Evolutionary conservation across 2,888 invertebrate species (phyloP).

Genomic region (Acheta domesticus): DNA sequence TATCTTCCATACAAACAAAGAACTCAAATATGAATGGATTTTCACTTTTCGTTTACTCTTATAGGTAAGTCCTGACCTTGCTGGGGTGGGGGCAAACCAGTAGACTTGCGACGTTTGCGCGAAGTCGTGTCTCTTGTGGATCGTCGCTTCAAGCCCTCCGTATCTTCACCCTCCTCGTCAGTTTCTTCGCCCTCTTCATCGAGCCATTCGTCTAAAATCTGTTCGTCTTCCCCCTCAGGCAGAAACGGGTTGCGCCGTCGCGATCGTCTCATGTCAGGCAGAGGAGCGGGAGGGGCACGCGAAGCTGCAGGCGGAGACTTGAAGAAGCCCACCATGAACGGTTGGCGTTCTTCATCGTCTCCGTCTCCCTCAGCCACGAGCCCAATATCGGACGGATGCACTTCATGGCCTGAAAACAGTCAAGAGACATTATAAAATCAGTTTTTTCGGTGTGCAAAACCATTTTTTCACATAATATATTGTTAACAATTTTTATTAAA

Average conservation of each 20-base stretch:
- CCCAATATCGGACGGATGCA: constrained; percentile 81
- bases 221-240: background rate
- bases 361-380: constrained; percentile 68
- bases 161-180: background rate
- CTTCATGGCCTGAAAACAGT: constrained; percentile 63
- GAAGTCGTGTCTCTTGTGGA: constrained; percentile 27
- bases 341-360: constrained; percentile 70
- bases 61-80: too few species aligned
- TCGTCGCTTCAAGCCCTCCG: background rate
- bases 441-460: background rate
- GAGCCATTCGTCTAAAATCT: background rate
- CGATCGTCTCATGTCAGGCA: background rate
- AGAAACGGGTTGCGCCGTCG: background rate
- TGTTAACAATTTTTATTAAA: too few species aligned
- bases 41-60: too few species aligned
- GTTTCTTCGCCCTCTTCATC: background rate
- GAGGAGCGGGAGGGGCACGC: constrained; percentile 43
- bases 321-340: constrained; percentile 89
- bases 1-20: too few species aligned
- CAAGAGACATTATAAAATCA: constrained; percentile 28
- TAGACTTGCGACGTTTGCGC: constrained; percentile 22
- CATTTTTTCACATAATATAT: background rate
- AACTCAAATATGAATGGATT: too few species aligned
- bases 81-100: too few species aligned
- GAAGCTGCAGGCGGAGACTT: constrained; percentile 60